These are phyloP conservation scores for Lathronympha strigana DNA, from an alignment of 2,888 invertebrate species.

Conservation along the genomic window DNA sequence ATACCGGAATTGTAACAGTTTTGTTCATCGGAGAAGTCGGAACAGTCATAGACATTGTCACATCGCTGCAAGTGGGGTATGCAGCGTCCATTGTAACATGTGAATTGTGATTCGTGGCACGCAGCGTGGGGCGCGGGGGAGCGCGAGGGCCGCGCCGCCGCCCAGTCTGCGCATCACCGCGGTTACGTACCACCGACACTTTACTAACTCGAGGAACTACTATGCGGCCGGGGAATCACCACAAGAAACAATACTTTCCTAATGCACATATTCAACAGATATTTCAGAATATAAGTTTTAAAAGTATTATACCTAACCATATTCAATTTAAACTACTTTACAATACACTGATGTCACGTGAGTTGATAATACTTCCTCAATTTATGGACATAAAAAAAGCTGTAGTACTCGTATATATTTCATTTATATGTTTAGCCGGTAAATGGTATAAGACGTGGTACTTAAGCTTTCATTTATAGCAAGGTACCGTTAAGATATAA, in stretches of 20 bases:
- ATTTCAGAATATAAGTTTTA: background rate
- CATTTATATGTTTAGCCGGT: too few species aligned
- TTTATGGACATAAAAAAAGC: too few species aligned
- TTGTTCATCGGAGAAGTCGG: conserved; percentile 95
- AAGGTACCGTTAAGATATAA: background rate
- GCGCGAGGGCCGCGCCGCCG: conserved; percentile 65
- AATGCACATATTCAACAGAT: background rate
- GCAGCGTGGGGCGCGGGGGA: conserved; percentile 59
- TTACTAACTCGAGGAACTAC: background rate
- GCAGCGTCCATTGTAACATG: conserved; percentile 90
- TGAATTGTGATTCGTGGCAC: conserved; percentile 87
- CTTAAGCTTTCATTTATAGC: too few species aligned
- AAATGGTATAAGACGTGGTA: too few species aligned
- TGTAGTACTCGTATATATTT: too few species aligned
- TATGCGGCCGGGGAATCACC: background rate
- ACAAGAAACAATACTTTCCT: background rate
- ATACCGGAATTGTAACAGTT: conserved; percentile 88
- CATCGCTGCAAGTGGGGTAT: conserved; percentile 91
- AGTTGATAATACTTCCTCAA: too few species aligned
- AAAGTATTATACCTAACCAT: background rate
- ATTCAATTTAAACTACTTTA: too few species aligned
- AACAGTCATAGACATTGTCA: conserved; percentile 95
- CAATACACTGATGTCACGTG: too few species aligned
- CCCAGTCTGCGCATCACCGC: conserved; percentile 68
- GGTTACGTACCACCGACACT: conserved; percentile 22